Conservation (phyloP, 2,113 vertebrate species). For the Conger conger region DNA sequence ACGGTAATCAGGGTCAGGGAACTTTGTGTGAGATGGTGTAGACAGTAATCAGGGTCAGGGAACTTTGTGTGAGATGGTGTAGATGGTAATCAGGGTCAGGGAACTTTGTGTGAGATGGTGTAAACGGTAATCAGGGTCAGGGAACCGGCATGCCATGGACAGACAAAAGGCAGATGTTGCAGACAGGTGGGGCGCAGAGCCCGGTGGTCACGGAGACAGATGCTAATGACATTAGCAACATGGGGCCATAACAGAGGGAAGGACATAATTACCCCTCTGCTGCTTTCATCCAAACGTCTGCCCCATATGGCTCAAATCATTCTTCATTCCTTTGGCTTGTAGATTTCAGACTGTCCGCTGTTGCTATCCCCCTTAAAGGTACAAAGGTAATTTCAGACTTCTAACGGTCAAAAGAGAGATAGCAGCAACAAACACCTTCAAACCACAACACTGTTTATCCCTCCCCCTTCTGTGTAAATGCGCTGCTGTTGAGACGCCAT, state of each 20-base stretch:
- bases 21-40: slow-evolving; percentile 1
- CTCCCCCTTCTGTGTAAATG: no score
- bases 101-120: slow-evolving; percentile 16
- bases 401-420: no score
- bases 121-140: slow-evolving; percentile 16
- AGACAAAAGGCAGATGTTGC: slow-evolving; percentile 24
- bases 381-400: no score
- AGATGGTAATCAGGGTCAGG: no score
- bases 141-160: background rate
- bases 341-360: background rate
- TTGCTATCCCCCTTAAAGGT: slow-evolving; percentile 4
- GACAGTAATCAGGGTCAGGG: no score
- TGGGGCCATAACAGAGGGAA: background rate
- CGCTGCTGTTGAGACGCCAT: no score
- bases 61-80: slow-evolving; percentile 7
- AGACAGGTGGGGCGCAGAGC: slow-evolving; percentile 24
- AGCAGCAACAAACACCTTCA: no score
- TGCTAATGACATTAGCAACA: slow-evolving; percentile 20
- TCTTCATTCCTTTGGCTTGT: background rate
- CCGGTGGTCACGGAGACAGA: slow-evolving; percentile 12
- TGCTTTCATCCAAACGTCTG: background rate
- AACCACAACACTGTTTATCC: no score
- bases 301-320: background rate
- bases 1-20: no score
- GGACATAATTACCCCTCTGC: slow-evolving; percentile 7